Evolutionary conservation across 2,888 invertebrate genomes (phyloP), one percentile per base, ranked within the genome.

Genomic region (Podotricha telesiphe): DNA sequence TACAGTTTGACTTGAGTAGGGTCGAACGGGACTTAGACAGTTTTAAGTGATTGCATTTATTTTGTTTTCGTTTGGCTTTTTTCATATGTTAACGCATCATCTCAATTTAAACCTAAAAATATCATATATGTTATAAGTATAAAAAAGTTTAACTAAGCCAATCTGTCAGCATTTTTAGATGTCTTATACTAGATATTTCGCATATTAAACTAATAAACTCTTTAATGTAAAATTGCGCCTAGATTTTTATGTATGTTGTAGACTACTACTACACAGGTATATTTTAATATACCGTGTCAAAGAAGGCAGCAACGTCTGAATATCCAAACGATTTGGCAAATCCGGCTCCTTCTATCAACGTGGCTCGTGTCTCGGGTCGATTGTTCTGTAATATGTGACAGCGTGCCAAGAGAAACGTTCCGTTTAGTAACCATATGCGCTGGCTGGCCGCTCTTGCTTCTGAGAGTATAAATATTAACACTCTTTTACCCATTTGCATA

Each of bases 351-450:
- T 93, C 91, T 1, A 91, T 72, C 2, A 93, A 76, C 13, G 85
- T 83, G 0, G 89, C 91, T 2, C 90, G 80, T 1, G 88, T 85
- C 75, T 93, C 91, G 0, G 91, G 86, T 0, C 91, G 79, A 70
- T 92, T 92, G 74, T 89, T 91, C 72, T 89, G 91, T 8, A 88
- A 82, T 20, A 92, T 78, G 69, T 92, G 89, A 73, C 91, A 86
- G 13, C 89, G 86, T 2, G 91, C 89, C 59, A 91, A 75, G 15
- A 91, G 78, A 71, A 93, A 93, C 0, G 84, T 81, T 0, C 87
- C 84, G 67, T 93, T 93, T 11, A 92, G 71, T 28, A 88, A 76
- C 92, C 92, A 93, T 28, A 79, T 77, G 1, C 79, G 82, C 66
- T 86, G 84, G 51, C 84, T 81, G 0, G 84, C 75, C 6, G 82